Percentiles rank a stretch among this genome's conserved stretches.
Conservation (phyloP, 1,140 invertebrate genomes). For the Tetramorium simillimum region DNA sequence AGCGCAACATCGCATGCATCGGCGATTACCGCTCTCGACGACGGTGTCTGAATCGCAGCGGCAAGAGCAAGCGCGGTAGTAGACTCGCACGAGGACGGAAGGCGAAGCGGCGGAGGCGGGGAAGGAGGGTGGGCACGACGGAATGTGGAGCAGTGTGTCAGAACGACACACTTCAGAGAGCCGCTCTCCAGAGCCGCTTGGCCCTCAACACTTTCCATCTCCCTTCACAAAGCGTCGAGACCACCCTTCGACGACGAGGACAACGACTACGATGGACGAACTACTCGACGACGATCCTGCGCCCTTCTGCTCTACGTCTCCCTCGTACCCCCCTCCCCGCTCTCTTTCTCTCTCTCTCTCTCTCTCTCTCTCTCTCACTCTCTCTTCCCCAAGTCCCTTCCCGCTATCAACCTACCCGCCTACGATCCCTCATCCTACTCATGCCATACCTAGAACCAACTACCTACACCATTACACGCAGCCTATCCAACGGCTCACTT, state of each 20-base stretch:
- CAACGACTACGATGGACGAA: constrained; percentile 48
- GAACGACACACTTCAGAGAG: constrained; percentile 79
- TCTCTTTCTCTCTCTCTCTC: neutral
- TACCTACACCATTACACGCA: constrained; percentile 38
- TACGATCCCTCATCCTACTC: constrained; percentile 36
- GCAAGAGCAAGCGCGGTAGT: neutral
- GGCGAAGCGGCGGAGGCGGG: constrained; percentile 22
- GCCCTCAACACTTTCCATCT: constrained; percentile 63
- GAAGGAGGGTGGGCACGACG: constrained; percentile 60
- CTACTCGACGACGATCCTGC: constrained; percentile 55
- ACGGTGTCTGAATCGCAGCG: constrained; percentile 60
- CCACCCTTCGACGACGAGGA: constrained; percentile 33
- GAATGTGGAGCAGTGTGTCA: constrained; percentile 84
- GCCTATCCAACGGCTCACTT: constrained; percentile 46
- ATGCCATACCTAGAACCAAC: constrained; percentile 31
- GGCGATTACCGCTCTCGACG: constrained; percentile 45
- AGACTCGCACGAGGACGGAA: neutral
- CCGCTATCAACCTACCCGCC: constrained; percentile 13
- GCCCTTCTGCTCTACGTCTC: constrained; percentile 30
- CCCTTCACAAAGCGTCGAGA: constrained; percentile 60
- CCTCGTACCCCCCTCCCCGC: neutral
- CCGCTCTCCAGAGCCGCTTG: constrained; percentile 68
- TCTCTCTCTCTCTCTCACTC: neutral
- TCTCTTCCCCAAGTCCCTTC: neutral
- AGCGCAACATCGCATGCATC: constrained; percentile 50